These are phyloP conservation scores for Bungarus multicinctus DNA, from an alignment of 2,113 vertebrate species.

Conservation along the genomic window DNA sequence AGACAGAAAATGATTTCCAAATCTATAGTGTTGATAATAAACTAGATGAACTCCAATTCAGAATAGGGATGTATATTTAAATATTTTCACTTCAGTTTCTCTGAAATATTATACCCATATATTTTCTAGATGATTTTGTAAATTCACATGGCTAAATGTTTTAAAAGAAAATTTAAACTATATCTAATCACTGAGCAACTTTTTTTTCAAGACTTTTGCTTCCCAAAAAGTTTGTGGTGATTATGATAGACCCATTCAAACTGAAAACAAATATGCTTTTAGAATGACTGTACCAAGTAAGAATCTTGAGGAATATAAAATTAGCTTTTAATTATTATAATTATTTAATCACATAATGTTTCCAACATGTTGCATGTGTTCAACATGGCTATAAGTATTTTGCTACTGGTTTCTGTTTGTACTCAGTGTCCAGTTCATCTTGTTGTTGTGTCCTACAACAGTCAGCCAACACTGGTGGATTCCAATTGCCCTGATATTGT, in stretches of 20 bases:
- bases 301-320: neutral
- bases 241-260: neutral
- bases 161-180: neutral
- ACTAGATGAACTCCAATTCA: neutral
- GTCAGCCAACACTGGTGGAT: neutral
- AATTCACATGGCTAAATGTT: neutral
- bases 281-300: neutral
- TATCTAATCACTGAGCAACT: neutral
- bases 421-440: neutral
- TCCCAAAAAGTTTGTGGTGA: neutral
- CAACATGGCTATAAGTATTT: neutral
- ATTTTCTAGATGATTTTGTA: neutral
- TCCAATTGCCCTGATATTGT: neutral
- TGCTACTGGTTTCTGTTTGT: neutral
- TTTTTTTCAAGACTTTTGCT: neutral
- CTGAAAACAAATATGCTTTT: neutral
- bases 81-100: neutral
- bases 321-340: neutral
- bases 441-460: neutral
- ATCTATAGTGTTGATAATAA: neutral
- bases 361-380: neutral
- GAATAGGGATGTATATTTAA: neutral
- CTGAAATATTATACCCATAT: neutral
- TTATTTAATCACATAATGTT: neutral
- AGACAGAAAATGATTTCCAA: neutral